Evolutionary conservation across 2,797 vertebrate species (phyloP), one percentile per base, ranked within the genome.

Genomic region (Podargus strigoides): DNA sequence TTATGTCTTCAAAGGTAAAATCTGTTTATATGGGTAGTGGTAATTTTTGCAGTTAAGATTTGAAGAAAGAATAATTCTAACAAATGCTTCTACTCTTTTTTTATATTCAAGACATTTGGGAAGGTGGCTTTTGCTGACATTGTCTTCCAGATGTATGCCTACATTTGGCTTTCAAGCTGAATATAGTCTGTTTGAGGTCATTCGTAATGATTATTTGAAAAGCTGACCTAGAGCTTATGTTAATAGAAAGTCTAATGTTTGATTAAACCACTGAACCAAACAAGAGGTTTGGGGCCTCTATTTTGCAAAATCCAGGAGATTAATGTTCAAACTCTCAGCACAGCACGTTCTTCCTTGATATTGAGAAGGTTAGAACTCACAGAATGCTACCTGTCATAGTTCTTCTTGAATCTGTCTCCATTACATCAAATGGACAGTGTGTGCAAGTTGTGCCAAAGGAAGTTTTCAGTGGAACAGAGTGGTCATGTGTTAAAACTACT

Each of bases 361-460:
- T 36, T 58, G 47, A 10, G 39, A 68, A 30, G 23, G 18, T 50
- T 66, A 47, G 58, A 70, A 66, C 55, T 58, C 20, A 27, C 8
- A 42, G 63, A 79, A 59, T 34, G 16, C 56, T 58, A 4, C 0
- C 1, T 55, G 22, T 22, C 5, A 3, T 62, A 37, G 15, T 83
- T 77, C 23, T 24, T 0, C 15, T 53, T 77, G 17, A 67, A 34
- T 13, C 6, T 18, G 4, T 44, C 15, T 64, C 42, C 9, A 4
- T 72, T 58, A 15, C 39, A 26, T 86, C 14, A 47, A 8, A 30
- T 0, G 0, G 22, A 26, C 12, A 30, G 12, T n/a, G 17, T 20
- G 26, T 74, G 30, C 5, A 78, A 86, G 12, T 68, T 55, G 21
- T 23, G 41, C 36, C 8, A 47, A 39, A 80, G 17, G 24, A 55